Evolutionary conservation across 2,113 vertebrate genomes (phyloP), one percentile per base, ranked within the genome.

Genomic region (Menidia beryllina): DNA sequence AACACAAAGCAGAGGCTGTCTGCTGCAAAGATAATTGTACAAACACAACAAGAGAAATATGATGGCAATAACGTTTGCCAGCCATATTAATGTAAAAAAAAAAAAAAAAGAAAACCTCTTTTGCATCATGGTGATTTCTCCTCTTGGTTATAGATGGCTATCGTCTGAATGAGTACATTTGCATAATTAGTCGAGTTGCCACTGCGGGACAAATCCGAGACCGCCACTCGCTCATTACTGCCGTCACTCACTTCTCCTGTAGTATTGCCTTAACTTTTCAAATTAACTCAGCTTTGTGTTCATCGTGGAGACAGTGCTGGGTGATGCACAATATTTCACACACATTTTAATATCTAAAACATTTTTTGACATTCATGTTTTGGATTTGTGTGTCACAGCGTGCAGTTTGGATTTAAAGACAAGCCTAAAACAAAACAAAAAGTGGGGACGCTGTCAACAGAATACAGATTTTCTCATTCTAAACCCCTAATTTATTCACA

Each of bases 141-240:
- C 36, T 70, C 51, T 60, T 80, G 59, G 65, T 83, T 81, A 59
- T 67, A 41, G 60, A 73, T 62, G 63, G 72, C 69, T 52, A 21
- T 84, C 52, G 25, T 65, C 69, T 69, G 65, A 77, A 81, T 76
- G 51, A 81, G 69, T 24, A 48, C 17, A 56, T 85, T 84, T 77
- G 34, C 80, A 82, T 79, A 72, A 84, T 85, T 80, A 82, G 75
- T 75, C 43, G 58, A 58, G 49, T 79, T 69, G 54, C 57, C 47
- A 74, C 51, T 57, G 67, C 65, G 38, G 49, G 61, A 60, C 48
- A 54, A 13, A 59, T 56, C 53, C 26, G 48, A 39, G 15, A 64
- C 34, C 30, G 9, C 69, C 68, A 52, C 64, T 53, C 4, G 38
- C 41, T 87, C 55, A 61, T 79, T 78, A 72, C 24, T 47, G 38